Base-by-base conservation (phyloP, 2,797 vertebrate species). In the Emydoidea blandingii region DNA sequence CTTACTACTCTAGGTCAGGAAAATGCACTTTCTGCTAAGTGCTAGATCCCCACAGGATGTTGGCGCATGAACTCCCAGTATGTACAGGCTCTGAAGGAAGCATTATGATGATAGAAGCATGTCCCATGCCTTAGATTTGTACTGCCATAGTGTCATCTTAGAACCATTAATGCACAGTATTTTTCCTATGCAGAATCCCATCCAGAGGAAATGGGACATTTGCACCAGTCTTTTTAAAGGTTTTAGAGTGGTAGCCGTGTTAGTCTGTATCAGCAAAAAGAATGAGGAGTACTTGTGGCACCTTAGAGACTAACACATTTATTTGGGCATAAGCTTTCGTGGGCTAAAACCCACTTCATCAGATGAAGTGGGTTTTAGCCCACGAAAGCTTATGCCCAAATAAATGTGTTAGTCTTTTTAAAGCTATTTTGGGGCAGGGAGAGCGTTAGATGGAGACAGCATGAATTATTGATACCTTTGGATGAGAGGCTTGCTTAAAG, bases 31-130 rank as follows among this genome's bases (percentile, higher is more conserved):
- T 78, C 44, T 49, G 74, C 44, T 29, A 78, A 18, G 27, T 49
- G 44, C 27, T 57, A 50, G 3, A 44, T 18, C 65, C 80, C 34
- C 0, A 0, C 65, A n/a, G 12, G 5, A 1, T 2, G 5, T 11
- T 3, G 52, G 8, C 19, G 0, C 2, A 16, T 16, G 27, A 56
- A 6, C 47, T 54, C 29, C 2, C 37, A 3, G 1, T 18, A 34
- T 56, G 8, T 18, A 54, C 53, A 0, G 1, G 41, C 7, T 49
- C 53, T 53, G 27, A 8, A 74, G 47, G 65, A n/a, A 82, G 72
- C 6, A 16, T 76, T 76, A 47, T 74, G 37, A 74, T 76, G 14
- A 25, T 15, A 7, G 44, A 76, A 76, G 6, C 0, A 1, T 34
- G 52, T 44, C 56, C 37, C n/a, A 0, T 16, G 80, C 74, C 62